Percentiles rank a stretch among this genome's conserved stretches.
Evolutionary conservation across 1,140 invertebrate species (phyloP).

Genomic region (Coelopa frigida): DNA sequence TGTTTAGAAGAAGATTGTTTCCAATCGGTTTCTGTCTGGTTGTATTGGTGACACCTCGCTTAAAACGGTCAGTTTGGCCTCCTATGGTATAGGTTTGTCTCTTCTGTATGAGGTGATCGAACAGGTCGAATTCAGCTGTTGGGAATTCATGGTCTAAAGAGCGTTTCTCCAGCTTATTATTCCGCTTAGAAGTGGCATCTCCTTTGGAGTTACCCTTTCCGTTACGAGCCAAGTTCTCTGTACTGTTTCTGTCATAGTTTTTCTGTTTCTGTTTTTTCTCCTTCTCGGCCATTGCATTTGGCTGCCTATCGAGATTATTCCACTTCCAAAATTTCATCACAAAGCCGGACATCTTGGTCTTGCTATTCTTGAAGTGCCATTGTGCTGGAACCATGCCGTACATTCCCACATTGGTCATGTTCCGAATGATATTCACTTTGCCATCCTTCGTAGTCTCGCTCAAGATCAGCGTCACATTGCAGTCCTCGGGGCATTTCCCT

Average conservation of each 20-base stretch:
- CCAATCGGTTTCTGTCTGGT: constrained; percentile 7
- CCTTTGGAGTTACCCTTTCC: constrained; percentile 22
- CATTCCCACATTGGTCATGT: constrained; percentile 52
- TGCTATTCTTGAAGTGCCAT: constrained; percentile 51
- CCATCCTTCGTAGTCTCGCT: constrained; percentile 51
- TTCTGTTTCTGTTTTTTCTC: background rate
- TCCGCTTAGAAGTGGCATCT: constrained; percentile 16
- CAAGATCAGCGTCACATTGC: constrained; percentile 54
- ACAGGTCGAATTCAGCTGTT: constrained; percentile 22
- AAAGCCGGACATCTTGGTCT: constrained; percentile 59
- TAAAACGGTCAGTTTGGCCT: constrained; percentile 9
- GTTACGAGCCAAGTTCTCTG: background rate
- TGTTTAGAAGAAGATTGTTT: constrained; percentile 11
- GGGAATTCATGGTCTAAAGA: constrained; percentile 18
- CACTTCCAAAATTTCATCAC: constrained; percentile 75
- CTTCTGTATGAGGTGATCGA: constrained; percentile 32
- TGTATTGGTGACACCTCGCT: constrained; percentile 9
- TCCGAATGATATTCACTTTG: constrained; percentile 49
- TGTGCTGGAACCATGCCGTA: constrained; percentile 60
- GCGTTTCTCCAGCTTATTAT: constrained; percentile 14
- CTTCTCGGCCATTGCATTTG: background rate
- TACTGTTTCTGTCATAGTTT: background rate
- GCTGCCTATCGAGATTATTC: constrained; percentile 36
- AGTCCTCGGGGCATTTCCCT: constrained; percentile 57
- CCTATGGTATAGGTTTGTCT: constrained; percentile 18